A percentile compares a stretch with the other conserved stretches of the same genome.
These are phyloP conservation scores for Deroptyus accipitrinus DNA, from an alignment of 2,113 vertebrate species.

Conservation along the genomic window DNA sequence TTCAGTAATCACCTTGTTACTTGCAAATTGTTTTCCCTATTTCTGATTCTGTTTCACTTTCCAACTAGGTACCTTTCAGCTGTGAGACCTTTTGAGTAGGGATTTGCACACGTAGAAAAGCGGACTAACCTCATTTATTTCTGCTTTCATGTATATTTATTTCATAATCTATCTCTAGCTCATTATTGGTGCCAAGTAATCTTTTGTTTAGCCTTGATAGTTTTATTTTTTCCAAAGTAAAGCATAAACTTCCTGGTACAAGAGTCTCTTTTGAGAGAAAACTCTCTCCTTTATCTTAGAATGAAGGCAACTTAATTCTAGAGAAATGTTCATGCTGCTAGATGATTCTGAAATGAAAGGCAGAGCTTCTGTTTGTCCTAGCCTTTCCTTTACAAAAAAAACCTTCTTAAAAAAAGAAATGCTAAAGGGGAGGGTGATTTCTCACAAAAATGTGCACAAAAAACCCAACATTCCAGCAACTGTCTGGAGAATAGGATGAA, in stretches of 20 bases:
- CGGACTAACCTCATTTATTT: background rate
- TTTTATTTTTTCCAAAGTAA: background rate
- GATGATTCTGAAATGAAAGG: background rate
- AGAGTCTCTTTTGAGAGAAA: background rate
- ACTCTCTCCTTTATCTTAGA: background rate
- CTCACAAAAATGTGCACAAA: background rate
- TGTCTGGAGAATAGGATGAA: constrained; percentile 36
- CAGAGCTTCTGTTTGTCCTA: background rate
- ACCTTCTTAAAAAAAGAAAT: background rate
- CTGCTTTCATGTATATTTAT: background rate
- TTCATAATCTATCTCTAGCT: background rate
- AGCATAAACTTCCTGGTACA: background rate
- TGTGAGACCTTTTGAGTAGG: background rate
- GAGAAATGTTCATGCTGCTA: background rate
- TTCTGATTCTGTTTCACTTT: background rate
- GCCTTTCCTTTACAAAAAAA: background rate
- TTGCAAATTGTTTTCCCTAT: background rate
- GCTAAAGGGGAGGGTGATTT: background rate
- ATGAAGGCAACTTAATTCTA: background rate
- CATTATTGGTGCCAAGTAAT: background rate
- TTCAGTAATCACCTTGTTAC: background rate
- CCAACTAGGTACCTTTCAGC: background rate
- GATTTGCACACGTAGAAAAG: background rate
- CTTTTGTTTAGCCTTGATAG: background rate
- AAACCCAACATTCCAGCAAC: background rate